A percentile compares a stretch with the other conserved stretches of the same genome.
Conservation (phyloP, 2,888 invertebrate genomes). For the Tridacna gigas region DNA sequence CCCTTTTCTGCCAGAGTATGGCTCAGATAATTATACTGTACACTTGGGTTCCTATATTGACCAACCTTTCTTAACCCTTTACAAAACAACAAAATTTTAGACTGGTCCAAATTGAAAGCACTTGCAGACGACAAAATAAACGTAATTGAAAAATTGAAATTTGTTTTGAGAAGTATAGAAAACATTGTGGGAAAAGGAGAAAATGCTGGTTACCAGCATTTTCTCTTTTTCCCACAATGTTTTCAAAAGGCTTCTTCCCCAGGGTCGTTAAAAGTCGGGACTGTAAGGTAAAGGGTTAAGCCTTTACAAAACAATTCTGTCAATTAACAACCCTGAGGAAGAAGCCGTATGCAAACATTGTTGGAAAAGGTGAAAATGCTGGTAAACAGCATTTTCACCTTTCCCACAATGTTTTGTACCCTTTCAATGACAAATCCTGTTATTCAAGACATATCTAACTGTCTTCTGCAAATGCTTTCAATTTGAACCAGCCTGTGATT, state of each 20-base stretch:
- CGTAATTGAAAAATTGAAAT: not conserved
- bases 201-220: not conserved
- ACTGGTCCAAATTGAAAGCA: not conserved
- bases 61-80: not conserved
- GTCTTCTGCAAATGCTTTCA: not conserved
- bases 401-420: not conserved
- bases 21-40: no score
- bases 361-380: no score
- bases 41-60: no score
- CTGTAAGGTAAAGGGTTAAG: not conserved
- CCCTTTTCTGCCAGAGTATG: no score
- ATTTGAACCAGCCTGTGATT: not conserved
- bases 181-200: not conserved
- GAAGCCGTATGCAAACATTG: no score
- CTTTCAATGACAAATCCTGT: not conserved
- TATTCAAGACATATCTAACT: not conserved
- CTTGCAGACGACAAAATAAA: not conserved
- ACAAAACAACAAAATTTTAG: not conserved
- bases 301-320: not conserved
- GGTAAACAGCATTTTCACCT: not conserved
- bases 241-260: not conserved
- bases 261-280: not conserved
- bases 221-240: not conserved
- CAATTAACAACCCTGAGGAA: no score
- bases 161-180: not conserved